Evolutionary conservation across 2,113 vertebrate species (phyloP).

Genomic region (Donacobius atricapilla): DNA sequence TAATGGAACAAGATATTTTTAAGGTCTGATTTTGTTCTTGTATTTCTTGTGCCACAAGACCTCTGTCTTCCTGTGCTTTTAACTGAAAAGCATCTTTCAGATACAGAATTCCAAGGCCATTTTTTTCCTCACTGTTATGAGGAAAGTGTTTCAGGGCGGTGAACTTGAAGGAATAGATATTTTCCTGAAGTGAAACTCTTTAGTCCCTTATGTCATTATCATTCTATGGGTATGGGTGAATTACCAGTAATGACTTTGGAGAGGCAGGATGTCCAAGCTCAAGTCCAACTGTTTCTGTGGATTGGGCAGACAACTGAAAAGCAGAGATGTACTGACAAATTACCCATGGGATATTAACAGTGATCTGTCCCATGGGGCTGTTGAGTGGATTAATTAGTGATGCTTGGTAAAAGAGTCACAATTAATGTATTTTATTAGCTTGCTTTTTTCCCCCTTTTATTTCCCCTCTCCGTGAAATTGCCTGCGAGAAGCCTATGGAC

Average conservation of each 20-base stretch:
- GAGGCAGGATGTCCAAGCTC: not conserved
- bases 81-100: not conserved
- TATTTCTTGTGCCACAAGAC: not conserved
- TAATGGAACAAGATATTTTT: not conserved
- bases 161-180: not conserved
- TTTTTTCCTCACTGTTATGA: not conserved
- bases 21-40: not conserved
- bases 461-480: not conserved
- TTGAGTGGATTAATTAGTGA: slow-evolving; percentile 39
- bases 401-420: slow-evolving; percentile 7
- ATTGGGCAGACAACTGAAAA: not conserved
- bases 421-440: slow-evolving; percentile 4
- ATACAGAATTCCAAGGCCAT: not conserved
- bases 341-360: not conserved
- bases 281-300: not conserved
- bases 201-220: not conserved
- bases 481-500: not conserved
- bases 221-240: not conserved
- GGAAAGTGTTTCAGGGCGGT: not conserved
- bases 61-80: not conserved
- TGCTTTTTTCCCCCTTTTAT: not conserved
- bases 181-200: not conserved
- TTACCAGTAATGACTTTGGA: not conserved
- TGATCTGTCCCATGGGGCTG: not conserved
- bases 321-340: not conserved